Conservation (phyloP, 2,888 invertebrate genomes). For the Leptopilina syphax region DNA sequence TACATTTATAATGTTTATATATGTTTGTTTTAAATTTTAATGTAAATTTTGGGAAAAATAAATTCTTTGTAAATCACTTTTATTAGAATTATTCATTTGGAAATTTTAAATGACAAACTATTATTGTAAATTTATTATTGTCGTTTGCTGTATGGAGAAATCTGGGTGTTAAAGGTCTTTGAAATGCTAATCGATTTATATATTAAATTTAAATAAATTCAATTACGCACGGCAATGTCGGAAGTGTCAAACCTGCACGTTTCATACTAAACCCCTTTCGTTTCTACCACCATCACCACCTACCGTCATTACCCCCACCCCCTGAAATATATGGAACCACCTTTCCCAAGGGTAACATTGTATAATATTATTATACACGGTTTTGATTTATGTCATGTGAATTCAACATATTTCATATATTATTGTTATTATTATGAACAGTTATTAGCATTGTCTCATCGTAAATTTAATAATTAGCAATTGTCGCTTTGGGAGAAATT, state of each 20-base stretch:
- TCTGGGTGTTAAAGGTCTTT: constrained; percentile 14
- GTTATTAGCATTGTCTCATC: not conserved
- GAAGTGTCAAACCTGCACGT: constrained; percentile 34
- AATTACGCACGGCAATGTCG: constrained; percentile 25
- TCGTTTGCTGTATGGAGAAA: not conserved
- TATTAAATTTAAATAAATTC: constrained; percentile 42
- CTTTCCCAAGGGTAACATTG: constrained; percentile 27
- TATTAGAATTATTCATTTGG: not conserved
- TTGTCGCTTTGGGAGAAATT: not conserved
- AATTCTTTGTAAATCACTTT: not conserved
- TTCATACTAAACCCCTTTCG: not conserved
- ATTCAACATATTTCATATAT: constrained; percentile 18
- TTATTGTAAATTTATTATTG: constrained; percentile 17
- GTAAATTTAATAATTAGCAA: not conserved
- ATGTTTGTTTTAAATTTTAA: no score
- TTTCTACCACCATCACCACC: not conserved
- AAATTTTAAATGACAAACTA: not conserved
- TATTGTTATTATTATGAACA: not conserved
- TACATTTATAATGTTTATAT: no score
- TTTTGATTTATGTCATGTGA: constrained; percentile 1
- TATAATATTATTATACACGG: constrained; percentile 29
- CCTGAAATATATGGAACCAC: not conserved
- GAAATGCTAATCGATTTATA: constrained; percentile 39
- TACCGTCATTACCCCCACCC: not conserved
- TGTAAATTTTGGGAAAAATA: no score